Base-by-base conservation (phyloP, 1,140 invertebrate species). In the Planococcus citri region DNA sequence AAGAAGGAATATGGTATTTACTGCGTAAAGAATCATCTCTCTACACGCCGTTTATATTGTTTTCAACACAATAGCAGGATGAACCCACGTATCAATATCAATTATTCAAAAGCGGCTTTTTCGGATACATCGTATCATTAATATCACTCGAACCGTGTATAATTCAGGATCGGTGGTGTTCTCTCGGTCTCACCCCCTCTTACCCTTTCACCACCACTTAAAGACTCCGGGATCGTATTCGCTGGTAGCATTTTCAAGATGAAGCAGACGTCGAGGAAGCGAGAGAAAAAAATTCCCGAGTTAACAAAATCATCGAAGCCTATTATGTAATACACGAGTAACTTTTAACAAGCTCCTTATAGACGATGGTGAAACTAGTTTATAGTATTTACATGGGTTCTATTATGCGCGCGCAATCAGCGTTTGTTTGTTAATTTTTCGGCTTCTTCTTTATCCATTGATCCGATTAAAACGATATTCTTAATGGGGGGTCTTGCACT, bases 381-480 rank as follows among this genome's bases (percentile, higher is more conserved):
- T 64, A 9, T 64, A 25, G 9, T n/a, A n/a, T n/a, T 27, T 27
- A 25, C 60, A 58, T 22, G 4, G 10, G 25, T 2, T 64, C 60
- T 64, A 64, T 64, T 64, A 64, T 64, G 60, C 60, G 60, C 60
- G 60, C 60, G 60, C 60, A 64, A 64, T 64, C 60, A 64, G 60
- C 60, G 60, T 64, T 64, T 64, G 60, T 64, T 64, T 64, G 60
- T 64, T 64, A 64, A 64, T 64, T 64, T 64, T 64, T 64, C 60
- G 60, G 60, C 60, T 64, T 64, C 60, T 64, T 64, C 60, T 64
- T 64, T 64, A 64, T 64, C 60, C 60, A 64, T 64, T 64, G 60
- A 64, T 64, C 60, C 60, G 60, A 64, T 64, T 64, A 64, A 64
- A 64, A 64, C 60, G 60, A 64, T 64, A 64, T 64, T 25, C 60